A percentile compares a stretch with the other conserved stretches of the same genome.
These are phyloP conservation scores for Melanerpes aurifrons DNA, from an alignment of 2,113 vertebrate genomes.

Conservation along the genomic window DNA sequence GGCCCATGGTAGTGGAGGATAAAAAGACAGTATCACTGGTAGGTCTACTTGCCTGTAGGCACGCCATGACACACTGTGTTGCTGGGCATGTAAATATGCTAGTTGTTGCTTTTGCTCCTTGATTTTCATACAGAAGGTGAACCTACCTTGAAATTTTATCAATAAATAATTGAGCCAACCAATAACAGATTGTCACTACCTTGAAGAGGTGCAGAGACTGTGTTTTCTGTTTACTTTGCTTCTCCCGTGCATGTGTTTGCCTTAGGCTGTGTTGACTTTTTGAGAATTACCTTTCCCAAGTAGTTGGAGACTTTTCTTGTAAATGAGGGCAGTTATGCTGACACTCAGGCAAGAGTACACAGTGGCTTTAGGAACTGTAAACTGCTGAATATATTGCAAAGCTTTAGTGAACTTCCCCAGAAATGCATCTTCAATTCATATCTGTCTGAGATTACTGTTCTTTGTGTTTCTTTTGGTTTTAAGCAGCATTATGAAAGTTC, in stretches of 20 bases:
- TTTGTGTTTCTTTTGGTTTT: neutral
- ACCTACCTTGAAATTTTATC: neutral
- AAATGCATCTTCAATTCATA: neutral
- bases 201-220: neutral
- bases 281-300: neutral
- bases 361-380: accelerated
- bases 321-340: neutral
- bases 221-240: neutral
- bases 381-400: neutral
- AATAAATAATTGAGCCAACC: neutral
- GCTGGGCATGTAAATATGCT: neutral
- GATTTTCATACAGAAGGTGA: neutral
- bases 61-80: no score
- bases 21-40: accelerated
- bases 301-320: neutral
- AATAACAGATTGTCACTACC: neutral
- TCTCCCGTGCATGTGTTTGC: neutral
- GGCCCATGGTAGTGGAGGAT: neutral
- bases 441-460: neutral
- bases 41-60: neutral
- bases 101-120: neutral
- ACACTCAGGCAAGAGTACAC: neutral
- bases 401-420: neutral
- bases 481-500: neutral
- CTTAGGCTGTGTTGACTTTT: neutral